Percentiles rank a stretch among this genome's conserved stretches.
Conservation (phyloP, 2,888 invertebrate genomes). For the Volucella zonaria region DNA sequence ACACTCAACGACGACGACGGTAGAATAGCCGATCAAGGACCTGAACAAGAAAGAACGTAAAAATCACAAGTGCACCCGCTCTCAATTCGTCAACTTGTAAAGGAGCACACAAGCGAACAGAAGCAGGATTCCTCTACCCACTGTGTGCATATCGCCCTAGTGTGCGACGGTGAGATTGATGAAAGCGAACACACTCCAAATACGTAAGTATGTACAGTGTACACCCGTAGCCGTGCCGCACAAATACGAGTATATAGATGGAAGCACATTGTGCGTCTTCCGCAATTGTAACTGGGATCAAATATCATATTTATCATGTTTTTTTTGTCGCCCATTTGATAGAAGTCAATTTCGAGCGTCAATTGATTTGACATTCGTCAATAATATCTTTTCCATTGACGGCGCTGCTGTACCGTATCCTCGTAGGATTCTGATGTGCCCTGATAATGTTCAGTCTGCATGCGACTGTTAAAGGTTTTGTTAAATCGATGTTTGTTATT, state of each 20-base stretch:
- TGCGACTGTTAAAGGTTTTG: no score
- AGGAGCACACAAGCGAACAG: slow-evolving; percentile 25
- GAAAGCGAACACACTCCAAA: slow-evolving; percentile 22
- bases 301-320: slow-evolving; percentile 26
- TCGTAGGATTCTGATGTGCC: neutral
- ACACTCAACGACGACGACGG: slow-evolving; percentile 11
- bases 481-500: no score
- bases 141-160: neutral
- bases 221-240: no score
- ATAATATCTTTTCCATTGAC: neutral
- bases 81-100: neutral
- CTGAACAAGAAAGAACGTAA: neutral
- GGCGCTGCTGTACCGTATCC: neutral
- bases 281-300: slow-evolving; percentile 23
- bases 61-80: neutral
- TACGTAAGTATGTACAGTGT: neutral
- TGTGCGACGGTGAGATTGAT: slow-evolving; percentile 10
- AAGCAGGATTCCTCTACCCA: neutral
- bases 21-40: slow-evolving; percentile 16
- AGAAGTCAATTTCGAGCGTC: slow-evolving; percentile 19
- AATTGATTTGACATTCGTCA: slow-evolving; percentile 8
- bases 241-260: slow-evolving; percentile 3
- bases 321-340: neutral
- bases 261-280: slow-evolving; percentile 17
- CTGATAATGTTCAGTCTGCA: no score